Evolutionary conservation across 2,797 vertebrate genomes (phyloP).

Genomic region (Pseudochromis fuscus): DNA sequence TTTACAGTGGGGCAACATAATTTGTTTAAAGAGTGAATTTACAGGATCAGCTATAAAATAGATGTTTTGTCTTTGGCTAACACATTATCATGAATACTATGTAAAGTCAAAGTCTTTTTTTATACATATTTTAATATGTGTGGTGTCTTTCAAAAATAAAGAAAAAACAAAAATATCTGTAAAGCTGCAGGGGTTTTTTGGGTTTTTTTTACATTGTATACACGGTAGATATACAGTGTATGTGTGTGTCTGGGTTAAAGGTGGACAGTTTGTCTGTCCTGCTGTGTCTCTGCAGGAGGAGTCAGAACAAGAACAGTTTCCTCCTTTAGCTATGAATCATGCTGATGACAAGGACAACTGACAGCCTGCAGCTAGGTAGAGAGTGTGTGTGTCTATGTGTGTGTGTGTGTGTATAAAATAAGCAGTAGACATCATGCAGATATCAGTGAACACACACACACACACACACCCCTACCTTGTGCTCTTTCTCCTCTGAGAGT

Average conservation of each 20-base stretch:
- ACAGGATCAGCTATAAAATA: too few relatives aligned
- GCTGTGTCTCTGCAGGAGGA: conserved; percentile 30
- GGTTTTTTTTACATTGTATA: too few relatives aligned
- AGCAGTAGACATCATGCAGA: conserved; percentile 38
- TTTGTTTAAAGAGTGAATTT: too few relatives aligned
- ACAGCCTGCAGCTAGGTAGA: conserved; percentile 38
- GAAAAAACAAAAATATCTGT: too few relatives aligned
- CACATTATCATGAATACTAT: too few relatives aligned
- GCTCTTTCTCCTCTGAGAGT: conserved; percentile 31
- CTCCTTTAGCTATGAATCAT: conserved; percentile 48
- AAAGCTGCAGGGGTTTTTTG: too few relatives aligned
- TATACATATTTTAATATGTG: too few relatives aligned
- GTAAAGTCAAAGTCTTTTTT: too few relatives aligned
- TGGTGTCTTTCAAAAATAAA: too few relatives aligned
- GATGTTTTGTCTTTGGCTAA: too few relatives aligned
- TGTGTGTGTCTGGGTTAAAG: too few relatives aligned
- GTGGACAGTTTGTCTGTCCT: conserved; percentile 6
- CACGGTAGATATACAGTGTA: background rate
- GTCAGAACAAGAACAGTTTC: conserved; percentile 41
- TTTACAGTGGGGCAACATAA: too few relatives aligned
- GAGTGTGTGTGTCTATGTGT: conserved; percentile 13
- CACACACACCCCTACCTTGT: background rate
- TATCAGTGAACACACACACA: background rate
- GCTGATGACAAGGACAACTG: conserved; percentile 49
- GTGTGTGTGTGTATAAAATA: conserved; percentile 26